phyloP scores from a whole-genome alignment of 2,888 invertebrate species.

The Andrena flavipes region DNA sequence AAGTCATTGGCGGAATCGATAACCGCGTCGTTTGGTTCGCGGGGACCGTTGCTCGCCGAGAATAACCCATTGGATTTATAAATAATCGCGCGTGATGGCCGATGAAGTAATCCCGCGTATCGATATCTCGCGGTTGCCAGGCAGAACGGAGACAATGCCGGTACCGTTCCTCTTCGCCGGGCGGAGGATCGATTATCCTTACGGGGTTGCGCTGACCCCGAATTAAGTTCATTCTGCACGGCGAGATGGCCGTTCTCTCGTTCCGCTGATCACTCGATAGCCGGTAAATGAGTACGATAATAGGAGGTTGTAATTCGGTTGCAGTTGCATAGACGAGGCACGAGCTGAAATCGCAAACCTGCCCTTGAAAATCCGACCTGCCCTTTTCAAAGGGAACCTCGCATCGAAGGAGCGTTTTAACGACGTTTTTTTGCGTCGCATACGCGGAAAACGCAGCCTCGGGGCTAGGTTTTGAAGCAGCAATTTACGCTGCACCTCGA shows the following conservation, averaged over 20 bases:
- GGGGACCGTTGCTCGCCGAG: slow-evolving; percentile 43
- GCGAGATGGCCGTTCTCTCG: slow-evolving; percentile 11
- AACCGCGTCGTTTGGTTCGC: no score
- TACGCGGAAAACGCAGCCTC: no score
- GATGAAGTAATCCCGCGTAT: slow-evolving; percentile 69
- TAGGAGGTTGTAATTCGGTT: no score
- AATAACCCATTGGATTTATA: slow-evolving; percentile 64
- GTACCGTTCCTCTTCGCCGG: slow-evolving; percentile 45
- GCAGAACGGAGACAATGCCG: slow-evolving; percentile 67
- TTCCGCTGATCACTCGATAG: slow-evolving; percentile 1
- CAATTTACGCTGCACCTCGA: no score
- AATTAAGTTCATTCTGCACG: slow-evolving; percentile 47
- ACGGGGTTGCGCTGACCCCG: slow-evolving; percentile 52
- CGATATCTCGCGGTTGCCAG: slow-evolving; percentile 73
- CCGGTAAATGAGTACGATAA: no score
- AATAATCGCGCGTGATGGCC: slow-evolving; percentile 69
- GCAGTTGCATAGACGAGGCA: no score
- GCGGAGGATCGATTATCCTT: slow-evolving; percentile 71
- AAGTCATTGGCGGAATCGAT: slow-evolving; percentile 5
- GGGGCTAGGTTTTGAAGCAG: no score
- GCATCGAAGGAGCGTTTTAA: no score
- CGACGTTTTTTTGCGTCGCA: no score
- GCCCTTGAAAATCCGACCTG: no score
- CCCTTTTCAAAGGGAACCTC: no score
- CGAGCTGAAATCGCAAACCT: no score